Evolutionary conservation across 2,113 vertebrate species (phyloP).

Genomic region (Panthera tigris): DNA sequence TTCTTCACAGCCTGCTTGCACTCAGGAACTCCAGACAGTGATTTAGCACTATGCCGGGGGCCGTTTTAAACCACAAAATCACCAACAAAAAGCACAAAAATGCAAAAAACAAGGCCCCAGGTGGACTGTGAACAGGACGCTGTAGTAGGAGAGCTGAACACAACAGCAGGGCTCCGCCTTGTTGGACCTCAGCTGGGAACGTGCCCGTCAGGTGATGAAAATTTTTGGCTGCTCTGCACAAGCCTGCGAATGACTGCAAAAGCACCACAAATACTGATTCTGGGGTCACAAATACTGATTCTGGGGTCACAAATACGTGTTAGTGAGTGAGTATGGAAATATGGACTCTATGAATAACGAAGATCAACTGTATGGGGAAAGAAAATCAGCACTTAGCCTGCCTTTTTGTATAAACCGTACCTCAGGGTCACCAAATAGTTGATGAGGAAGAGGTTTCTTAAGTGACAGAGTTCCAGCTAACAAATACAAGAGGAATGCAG

Average conservation of each 20-base stretch:
- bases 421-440: neutral
- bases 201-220: too few relatives aligned
- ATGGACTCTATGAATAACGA: neutral
- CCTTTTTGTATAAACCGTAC: neutral
- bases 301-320: neutral
- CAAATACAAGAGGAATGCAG: neutral
- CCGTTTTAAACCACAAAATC: neutral
- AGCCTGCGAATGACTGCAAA: neutral
- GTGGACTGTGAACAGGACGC: neutral
- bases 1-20: neutral
- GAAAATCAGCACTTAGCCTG: neutral
- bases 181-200: neutral
- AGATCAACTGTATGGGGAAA: neutral
- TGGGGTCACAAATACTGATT: neutral
- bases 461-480: neutral
- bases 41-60: neutral
- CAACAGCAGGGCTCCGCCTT: neutral
- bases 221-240: neutral
- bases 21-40: neutral
- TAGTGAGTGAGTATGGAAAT: neutral
- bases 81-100: neutral
- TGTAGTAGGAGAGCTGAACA: neutral
- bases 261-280: neutral
- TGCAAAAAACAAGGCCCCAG: neutral
- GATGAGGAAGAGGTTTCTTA: neutral